Percentiles rank a stretch among this genome's conserved stretches.
phyloP scores from a whole-genome alignment of 2,888 invertebrate genomes.

The Pyrocoelia pectoralis region DNA sequence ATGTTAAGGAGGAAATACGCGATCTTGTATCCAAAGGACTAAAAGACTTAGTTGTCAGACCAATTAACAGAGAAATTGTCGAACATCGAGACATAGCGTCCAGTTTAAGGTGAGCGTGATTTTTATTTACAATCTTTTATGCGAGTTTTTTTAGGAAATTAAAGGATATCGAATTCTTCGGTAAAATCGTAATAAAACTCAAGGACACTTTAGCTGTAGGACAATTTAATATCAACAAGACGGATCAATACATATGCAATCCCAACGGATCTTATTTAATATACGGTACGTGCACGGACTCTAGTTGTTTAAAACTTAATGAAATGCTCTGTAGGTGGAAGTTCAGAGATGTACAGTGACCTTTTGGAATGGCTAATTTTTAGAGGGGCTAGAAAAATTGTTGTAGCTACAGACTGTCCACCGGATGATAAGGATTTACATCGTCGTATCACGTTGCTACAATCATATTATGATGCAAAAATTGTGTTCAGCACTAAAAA shows the following conservation, averaged over 20 bases:
- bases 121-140: not conserved
- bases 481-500: conserved; percentile 50
- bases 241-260: conserved; percentile 55
- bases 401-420: conserved; percentile 81
- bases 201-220: conserved; percentile 49
- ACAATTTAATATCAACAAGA: conserved; percentile 52
- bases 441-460: conserved; percentile 51
- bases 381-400: conserved; percentile 80
- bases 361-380: conserved; percentile 85
- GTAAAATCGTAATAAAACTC: conserved; percentile 53
- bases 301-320: not conserved
- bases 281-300: conserved; percentile 48
- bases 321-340: conserved; percentile 47
- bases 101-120: conserved; percentile 67
- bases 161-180: conserved; percentile 48
- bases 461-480: conserved; percentile 51
- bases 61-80: conserved; percentile 72
- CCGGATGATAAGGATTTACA: conserved; percentile 74
- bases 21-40: conserved; percentile 71
- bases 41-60: conserved; percentile 69
- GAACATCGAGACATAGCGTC: conserved; percentile 69
- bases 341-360: conserved; percentile 54
- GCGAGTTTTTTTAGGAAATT: conserved; percentile 45
- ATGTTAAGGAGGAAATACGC: conserved; percentile 65
- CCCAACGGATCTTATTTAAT: conserved; percentile 53